phyloP scores from a whole-genome alignment of 2,888 invertebrate species.

The Blera fallax region DNA sequence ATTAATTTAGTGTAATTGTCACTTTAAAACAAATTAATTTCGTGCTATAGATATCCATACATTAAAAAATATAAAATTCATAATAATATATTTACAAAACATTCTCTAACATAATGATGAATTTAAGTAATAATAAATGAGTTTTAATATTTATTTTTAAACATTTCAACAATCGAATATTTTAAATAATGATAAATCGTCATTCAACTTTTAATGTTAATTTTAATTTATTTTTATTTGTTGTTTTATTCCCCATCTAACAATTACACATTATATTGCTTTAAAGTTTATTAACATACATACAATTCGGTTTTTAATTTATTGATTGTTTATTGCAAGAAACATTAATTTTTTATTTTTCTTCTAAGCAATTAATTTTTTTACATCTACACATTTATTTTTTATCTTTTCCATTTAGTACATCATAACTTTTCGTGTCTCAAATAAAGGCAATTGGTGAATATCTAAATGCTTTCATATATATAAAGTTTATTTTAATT shows the following conservation, averaged over 20 bases:
- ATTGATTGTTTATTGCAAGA: conserved; percentile 69
- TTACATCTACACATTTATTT: conserved; percentile 11
- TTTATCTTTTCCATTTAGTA: background rate
- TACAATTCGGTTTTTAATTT: conserved; percentile 13
- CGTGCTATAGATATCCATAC: conserved; percentile 5
- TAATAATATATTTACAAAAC: conserved; percentile 29
- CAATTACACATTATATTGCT: conserved; percentile 1
- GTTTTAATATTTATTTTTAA: background rate
- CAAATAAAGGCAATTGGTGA: conserved; percentile 75
- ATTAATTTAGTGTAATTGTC: conserved; percentile 38
- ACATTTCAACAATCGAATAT: conserved; percentile 33
- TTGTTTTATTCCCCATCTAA: too few species aligned
- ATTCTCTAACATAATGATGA: background rate
- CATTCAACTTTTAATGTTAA: too few species aligned
- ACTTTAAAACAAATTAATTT: conserved; percentile 4
- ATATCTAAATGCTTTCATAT: conserved; percentile 69
- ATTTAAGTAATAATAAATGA: background rate
- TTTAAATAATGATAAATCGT: background rate
- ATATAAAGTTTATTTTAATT: conserved; percentile 32
- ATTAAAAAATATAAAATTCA: conserved; percentile 9
- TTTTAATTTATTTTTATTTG: background rate
- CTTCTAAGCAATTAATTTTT: conserved; percentile 15
- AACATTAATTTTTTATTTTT: conserved; percentile 3
- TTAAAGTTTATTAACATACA: conserved; percentile 21
- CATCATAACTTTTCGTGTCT: conserved; percentile 36